Evolutionary conservation across 1,140 invertebrate genomes (phyloP), one percentile per base, ranked within the genome.

Genomic region (Acromyrmex charruanus): DNA sequence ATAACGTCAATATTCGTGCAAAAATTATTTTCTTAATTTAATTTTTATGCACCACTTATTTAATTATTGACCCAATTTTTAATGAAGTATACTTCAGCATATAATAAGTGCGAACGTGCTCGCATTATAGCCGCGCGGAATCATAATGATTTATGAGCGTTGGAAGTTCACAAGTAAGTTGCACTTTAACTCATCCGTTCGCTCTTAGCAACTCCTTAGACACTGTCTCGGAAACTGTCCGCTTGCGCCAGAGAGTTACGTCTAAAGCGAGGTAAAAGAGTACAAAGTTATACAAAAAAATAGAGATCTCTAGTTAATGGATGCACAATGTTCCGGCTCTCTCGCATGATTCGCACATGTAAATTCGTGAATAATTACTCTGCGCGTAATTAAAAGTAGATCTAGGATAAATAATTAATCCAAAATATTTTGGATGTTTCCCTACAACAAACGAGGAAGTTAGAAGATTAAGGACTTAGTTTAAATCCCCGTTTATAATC

Each of bases 151-250:
- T 49, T 84, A 84, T 58, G 80, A 63, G 39, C 53, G 80, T 61
- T 61, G 44, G 44, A 84, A 84, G 80, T 84, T 75, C 39, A 75
- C 80, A 28, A 84, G 80, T 75, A 84, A 84, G 69, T 84, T 84
- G 80, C 80, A 84, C 69, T 63, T 84, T 84, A 84, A 55, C 69
- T 39, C 80, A 61, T 63, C 69, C 69, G 39, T 25, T 35, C 79
- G 65, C 55, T 63, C 72, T 84, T 84, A 75, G 39, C 80, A 75
- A 72, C 69, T 84, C 58, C 55, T 84, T 84, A 84, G 69, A 75
- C 80, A 75, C 12, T 63, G 80, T 75, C 80, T 84, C 80, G 80
- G 80, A 75, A 84, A 75, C 80, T 75, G 80, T 63, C 68, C 58
- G 69, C 14, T 49, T 9, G 69, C 55, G 6, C 44, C 44, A 21